phyloP scores from a whole-genome alignment of 2,797 vertebrate genomes.

The Rhynchonycteris naso region DNA sequence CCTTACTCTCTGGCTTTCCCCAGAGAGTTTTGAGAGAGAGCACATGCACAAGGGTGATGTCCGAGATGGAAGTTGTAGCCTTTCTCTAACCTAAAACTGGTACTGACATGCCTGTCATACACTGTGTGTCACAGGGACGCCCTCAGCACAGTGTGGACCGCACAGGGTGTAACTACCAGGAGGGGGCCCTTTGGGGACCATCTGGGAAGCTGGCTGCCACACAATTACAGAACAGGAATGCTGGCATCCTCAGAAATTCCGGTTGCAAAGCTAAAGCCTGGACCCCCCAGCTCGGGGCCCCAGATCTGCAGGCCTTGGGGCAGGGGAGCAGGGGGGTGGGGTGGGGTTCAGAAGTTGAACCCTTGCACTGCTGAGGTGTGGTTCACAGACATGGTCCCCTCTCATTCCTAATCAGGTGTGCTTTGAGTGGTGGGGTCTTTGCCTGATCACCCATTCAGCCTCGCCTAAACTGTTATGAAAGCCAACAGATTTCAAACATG shows the following conservation, averaged over 20 bases:
- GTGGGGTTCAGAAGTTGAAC: background rate
- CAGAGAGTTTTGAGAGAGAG: background rate
- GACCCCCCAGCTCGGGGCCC: too few relatives aligned
- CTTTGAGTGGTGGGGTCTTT: background rate
- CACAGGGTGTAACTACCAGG: background rate
- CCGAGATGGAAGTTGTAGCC: background rate
- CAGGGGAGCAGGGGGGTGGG: too few relatives aligned
- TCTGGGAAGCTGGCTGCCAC: background rate
- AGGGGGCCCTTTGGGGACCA: background rate
- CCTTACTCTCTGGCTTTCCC: background rate
- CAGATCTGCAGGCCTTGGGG: background rate
- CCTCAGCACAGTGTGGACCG: too few relatives aligned
- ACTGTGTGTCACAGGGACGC: too few relatives aligned
- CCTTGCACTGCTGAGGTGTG: accelerated
- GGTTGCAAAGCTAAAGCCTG: background rate
- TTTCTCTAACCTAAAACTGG: background rate
- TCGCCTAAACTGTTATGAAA: background rate
- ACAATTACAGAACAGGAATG: background rate
- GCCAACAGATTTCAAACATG: background rate
- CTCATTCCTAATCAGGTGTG: background rate
- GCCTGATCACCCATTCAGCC: background rate
- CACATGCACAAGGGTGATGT: background rate
- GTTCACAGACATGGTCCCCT: background rate
- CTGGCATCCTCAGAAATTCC: background rate
- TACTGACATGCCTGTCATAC: background rate